Conservation (phyloP, 2,113 vertebrate genomes). For the Erpornis zantholeuca region DNA sequence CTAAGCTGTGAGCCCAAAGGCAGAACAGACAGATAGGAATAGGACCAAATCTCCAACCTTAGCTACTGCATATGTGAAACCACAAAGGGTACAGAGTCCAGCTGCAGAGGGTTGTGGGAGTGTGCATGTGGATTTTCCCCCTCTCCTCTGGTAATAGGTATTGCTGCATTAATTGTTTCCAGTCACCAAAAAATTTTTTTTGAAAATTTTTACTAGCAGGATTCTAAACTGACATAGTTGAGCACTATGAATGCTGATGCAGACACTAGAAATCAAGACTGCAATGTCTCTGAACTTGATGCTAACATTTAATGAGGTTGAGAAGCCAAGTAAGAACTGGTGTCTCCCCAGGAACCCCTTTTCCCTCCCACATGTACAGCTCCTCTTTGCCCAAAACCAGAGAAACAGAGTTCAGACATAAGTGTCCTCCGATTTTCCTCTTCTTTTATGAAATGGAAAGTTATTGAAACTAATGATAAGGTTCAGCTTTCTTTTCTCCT, state of each 20-base stretch:
- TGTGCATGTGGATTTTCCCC: fast-evolving
- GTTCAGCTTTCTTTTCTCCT: background rate
- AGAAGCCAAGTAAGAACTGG: background rate
- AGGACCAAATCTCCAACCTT: background rate
- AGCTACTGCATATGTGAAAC: background rate
- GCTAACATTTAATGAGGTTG: background rate
- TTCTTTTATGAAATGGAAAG: background rate
- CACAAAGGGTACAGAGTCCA: background rate
- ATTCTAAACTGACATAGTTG: background rate
- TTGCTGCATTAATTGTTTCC: background rate
- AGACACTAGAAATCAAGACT: background rate
- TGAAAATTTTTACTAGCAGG: background rate
- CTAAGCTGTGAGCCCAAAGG: background rate
- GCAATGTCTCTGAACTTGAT: background rate
- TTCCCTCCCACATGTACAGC: background rate
- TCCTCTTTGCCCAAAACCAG: background rate
- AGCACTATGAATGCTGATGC: background rate
- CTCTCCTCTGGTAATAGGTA: background rate
- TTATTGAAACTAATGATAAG: background rate
- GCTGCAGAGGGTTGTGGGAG: background rate
- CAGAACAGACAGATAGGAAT: background rate
- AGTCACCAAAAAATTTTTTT: background rate
- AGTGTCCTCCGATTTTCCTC: background rate
- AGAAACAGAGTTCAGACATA: background rate
- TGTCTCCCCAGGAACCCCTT: background rate